Base-by-base conservation (phyloP, 1,140 invertebrate genomes). In the Camponotus vicinus region DNA sequence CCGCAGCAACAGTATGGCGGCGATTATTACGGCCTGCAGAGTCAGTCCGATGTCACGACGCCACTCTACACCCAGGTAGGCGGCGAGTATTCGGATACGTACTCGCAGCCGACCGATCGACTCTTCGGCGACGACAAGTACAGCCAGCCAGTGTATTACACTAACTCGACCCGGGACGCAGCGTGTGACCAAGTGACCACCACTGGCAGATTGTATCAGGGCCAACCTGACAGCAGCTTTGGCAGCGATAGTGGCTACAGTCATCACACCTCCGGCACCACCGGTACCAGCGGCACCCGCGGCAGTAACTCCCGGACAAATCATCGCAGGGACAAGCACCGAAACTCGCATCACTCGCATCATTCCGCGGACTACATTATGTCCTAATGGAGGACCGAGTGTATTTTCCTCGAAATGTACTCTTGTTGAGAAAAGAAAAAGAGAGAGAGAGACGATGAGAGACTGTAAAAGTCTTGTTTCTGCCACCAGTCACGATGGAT, bases 191-290 rank as follows among this genome's bases (percentile, higher is more conserved):
- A 91, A 45, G 85, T 89, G 13, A 45, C 63, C 1, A 86, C 93
- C 3, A 66, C 91, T 7, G 93, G 94, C 11, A 82, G 91, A 27
- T 40, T 95, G 7, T 95, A 95, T 77, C 94, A 95, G 49, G 93
- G 93, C 0, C 93, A 94, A n/a, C 94, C 95, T 13, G 95, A 96
- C 87, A 97, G 96, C 3, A 96, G 96, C 52, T 96, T 97, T 61
- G 96, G 96, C 7, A 97, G 96, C 32, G 97, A 97, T 91, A 97
- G 97, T 27, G 97, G 97, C 0, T 97, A 97, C 90, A 97, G 97
- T 88, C 97, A 97, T 90, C 96, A 97, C 85, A 97, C 97, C 15
- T 95, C 95, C 5, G 95, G 95, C 3, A 94, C 93, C 7, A 93
- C 91, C 1, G 94, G 93, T 7, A 94, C 92, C 32, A 93, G 75